phyloP scores from a whole-genome alignment of 2,113 vertebrate species.

The Numenius arquata region DNA sequence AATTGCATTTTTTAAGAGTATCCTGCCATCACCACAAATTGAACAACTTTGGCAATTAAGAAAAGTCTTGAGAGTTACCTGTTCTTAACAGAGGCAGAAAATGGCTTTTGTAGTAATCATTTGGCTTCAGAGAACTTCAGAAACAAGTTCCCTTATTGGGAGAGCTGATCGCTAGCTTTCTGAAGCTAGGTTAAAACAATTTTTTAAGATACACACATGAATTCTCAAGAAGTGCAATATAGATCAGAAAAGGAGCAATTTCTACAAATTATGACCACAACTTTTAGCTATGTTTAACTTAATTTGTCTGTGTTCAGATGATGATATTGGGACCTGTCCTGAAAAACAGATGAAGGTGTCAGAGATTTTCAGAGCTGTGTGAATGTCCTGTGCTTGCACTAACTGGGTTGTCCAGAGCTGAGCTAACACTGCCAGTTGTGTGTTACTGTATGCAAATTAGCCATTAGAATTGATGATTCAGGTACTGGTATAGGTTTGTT shows the following conservation, averaged over 20 bases:
- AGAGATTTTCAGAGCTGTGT: background rate
- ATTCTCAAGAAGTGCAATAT: background rate
- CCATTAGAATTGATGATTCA: background rate
- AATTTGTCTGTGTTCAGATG: background rate
- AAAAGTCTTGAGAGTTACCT: background rate
- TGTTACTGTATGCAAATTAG: background rate
- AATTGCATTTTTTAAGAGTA: background rate
- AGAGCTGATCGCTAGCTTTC: background rate
- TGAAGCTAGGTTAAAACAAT: background rate
- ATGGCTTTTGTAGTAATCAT: background rate
- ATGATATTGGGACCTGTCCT: too few relatives aligned
- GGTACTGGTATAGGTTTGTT: background rate
- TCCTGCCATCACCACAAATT: background rate
- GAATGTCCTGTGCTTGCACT: background rate
- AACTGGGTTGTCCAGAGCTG: background rate
- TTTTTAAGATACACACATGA: background rate
- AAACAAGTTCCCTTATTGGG: background rate
- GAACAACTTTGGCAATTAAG: background rate
- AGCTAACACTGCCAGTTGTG: background rate
- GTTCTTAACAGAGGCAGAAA: background rate
- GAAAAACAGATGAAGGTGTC: background rate
- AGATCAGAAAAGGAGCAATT: background rate
- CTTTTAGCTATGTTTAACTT: background rate
- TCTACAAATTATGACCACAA: accelerated
- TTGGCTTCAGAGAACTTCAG: background rate